These are phyloP conservation scores for Paramacrobiotus metropolitanus DNA, from an alignment of 1,140 invertebrate genomes.

Conservation along the genomic window DNA sequence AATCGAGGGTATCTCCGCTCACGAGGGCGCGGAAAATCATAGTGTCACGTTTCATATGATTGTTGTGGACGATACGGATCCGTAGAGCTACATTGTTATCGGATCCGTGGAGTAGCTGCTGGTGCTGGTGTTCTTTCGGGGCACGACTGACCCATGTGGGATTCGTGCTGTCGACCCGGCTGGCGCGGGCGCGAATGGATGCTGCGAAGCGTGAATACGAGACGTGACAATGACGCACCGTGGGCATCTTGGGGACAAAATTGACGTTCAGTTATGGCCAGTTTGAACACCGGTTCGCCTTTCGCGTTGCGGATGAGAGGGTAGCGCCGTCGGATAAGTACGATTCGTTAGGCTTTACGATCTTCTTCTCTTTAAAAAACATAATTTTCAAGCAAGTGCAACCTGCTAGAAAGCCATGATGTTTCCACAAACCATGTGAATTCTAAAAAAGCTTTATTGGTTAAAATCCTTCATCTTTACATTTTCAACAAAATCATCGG, in stretches of 20 bases:
- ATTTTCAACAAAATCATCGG: too few relatives aligned
- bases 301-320: background rate
- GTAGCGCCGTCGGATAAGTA: background rate
- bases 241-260: background rate
- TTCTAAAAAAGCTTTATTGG: too few relatives aligned
- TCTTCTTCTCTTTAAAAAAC: too few relatives aligned
- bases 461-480: too few relatives aligned
- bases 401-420: too few relatives aligned
- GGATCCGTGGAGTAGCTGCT: background rate
- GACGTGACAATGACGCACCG: background rate
- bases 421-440: too few relatives aligned
- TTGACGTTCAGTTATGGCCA: background rate
- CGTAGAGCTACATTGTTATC: background rate
- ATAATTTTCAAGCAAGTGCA: too few relatives aligned
- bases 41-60: background rate
- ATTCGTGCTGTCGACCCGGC: background rate
- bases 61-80: background rate
- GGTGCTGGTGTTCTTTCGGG: background rate
- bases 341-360: too few relatives aligned
- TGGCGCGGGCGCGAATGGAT: background rate
- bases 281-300: background rate
- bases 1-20: background rate
- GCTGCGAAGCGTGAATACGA: background rate
- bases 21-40: background rate
- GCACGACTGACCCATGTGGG: background rate